Percentiles rank a stretch among this genome's conserved stretches.
Conservation (phyloP, 2,113 vertebrate species). For the Myotis yumanensis region DNA sequence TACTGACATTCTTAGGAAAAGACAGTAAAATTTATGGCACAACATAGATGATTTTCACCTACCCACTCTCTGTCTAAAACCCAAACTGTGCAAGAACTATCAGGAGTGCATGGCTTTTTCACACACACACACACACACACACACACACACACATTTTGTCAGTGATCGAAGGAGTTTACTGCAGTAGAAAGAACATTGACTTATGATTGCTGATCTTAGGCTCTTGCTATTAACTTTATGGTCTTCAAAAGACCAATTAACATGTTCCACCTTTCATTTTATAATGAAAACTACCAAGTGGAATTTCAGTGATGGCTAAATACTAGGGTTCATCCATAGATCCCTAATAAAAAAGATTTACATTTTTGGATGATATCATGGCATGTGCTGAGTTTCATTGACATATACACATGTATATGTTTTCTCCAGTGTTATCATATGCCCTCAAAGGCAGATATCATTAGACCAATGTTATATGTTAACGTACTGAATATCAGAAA, state of each 20-base stretch:
- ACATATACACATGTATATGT: background rate
- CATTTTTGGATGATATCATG: background rate
- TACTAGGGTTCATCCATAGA: background rate
- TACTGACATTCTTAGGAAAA: background rate
- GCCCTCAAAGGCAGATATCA: background rate
- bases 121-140: background rate
- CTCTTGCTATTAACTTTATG: background rate
- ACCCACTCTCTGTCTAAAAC: background rate
- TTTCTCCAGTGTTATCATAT: background rate
- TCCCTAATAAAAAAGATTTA: background rate
- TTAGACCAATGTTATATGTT: background rate
- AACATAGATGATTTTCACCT: background rate
- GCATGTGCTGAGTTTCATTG: background rate
- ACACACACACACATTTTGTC: background rate
- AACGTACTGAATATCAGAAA: background rate
- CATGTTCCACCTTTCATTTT: background rate
- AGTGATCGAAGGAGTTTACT: background rate
- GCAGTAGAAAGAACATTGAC: background rate
- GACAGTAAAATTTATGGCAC: background rate
- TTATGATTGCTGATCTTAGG: background rate
- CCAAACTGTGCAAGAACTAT: background rate
- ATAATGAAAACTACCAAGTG: background rate
- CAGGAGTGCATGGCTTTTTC: background rate
- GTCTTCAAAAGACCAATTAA: background rate
- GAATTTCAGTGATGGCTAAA: background rate